Evolutionary conservation across 35 echinoderm and acorn worm species (phyloP).

Genomic region (Amphiura filiformis): DNA sequence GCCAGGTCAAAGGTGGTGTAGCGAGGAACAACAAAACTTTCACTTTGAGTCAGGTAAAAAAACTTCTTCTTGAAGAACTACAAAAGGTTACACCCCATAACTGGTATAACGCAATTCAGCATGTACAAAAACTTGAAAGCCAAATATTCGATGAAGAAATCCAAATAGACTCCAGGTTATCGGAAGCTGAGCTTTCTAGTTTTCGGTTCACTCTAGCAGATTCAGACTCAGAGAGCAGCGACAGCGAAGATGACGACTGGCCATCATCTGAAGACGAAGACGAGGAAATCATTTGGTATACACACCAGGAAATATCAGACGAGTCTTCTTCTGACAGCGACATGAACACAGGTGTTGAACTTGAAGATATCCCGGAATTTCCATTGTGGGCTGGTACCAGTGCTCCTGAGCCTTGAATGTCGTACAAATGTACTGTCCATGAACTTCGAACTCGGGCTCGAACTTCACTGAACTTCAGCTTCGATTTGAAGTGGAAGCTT

Average conservation of each 20-base stretch:
- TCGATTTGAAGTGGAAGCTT: too few relatives aligned
- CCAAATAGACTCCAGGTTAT: neutral
- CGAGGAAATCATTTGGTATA: neutral
- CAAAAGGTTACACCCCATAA: neutral
- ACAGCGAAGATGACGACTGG: neutral
- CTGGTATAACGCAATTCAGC: neutral
- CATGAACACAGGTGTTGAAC: too few relatives aligned
- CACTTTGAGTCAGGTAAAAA: too few relatives aligned
- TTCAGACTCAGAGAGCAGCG: neutral
- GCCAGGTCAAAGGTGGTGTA: neutral
- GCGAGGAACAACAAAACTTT: neutral
- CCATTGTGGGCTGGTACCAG: too few relatives aligned
- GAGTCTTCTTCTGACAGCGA: constrained; percentile 68
- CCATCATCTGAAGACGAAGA: neutral
- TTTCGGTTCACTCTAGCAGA: neutral
- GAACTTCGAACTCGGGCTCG: too few relatives aligned
- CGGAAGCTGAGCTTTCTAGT: neutral
- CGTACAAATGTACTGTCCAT: too few relatives aligned
- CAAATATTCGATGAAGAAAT: neutral
- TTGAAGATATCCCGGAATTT: too few relatives aligned
- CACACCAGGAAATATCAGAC: too few relatives aligned
- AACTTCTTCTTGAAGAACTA: neutral
- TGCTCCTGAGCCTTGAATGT: too few relatives aligned
- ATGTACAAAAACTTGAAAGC: neutral
- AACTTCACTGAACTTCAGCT: too few relatives aligned